These are phyloP conservation scores for Parnassius apollo DNA, from an alignment of 2,888 invertebrate genomes.

Conservation along the genomic window DNA sequence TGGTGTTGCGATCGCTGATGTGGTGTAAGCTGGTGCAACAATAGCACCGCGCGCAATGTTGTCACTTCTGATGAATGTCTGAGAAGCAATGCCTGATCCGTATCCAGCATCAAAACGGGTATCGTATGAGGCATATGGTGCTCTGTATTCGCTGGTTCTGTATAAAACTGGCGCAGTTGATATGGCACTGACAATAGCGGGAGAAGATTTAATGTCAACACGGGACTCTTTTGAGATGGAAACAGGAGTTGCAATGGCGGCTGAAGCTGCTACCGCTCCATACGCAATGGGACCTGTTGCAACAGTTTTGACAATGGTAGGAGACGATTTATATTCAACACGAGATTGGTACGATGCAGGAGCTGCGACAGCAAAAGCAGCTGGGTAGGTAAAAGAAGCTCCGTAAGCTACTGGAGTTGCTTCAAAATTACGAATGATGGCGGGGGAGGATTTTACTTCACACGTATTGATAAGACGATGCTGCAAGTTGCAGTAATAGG, in stretches of 20 bases:
- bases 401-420: constrained; percentile 29
- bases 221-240: constrained; percentile 61
- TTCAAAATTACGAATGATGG: constrained; percentile 37
- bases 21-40: constrained; percentile 27
- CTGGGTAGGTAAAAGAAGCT: constrained; percentile 23
- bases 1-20: constrained; percentile 41
- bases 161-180: constrained; percentile 31
- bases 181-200: constrained; percentile 17
- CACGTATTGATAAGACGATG: constrained; percentile 47
- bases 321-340: constrained; percentile 28
- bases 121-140: constrained; percentile 3
- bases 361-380: constrained; percentile 19
- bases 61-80: constrained; percentile 38
- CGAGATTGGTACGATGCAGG: constrained; percentile 40
- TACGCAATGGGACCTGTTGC: constrained; percentile 1
- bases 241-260: constrained; percentile 43
- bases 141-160: constrained; percentile 11
- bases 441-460: constrained; percentile 45
- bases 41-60: constrained; percentile 27
- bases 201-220: constrained; percentile 38
- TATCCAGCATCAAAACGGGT: background rate
- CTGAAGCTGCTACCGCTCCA: constrained; percentile 27
- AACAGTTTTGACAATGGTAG: constrained; percentile 1
- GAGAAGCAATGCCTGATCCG: constrained; percentile 13
- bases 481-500: constrained; percentile 40